These are phyloP conservation scores for Hydractinia echinata DNA, from an alignment of 30 jellyfish, hydroid and myxozoan species.

Conservation along the genomic window DNA sequence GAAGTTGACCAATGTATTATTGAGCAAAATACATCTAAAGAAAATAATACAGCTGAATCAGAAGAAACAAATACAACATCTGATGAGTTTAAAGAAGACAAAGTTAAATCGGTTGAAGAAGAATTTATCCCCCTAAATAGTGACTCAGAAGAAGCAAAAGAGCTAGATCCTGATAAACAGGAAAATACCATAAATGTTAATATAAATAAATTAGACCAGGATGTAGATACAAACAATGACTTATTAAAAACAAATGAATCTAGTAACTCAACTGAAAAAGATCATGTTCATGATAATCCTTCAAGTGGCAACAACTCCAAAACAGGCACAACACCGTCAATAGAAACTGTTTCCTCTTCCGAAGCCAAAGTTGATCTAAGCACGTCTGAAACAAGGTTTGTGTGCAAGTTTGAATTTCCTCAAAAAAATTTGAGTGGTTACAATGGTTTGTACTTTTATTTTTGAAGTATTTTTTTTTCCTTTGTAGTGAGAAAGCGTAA, in stretches of 20 bases:
- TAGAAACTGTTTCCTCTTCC: no score
- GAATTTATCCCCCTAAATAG: background rate
- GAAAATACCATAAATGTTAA: background rate
- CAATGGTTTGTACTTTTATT: no score
- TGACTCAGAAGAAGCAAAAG: background rate
- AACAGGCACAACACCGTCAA: no score
- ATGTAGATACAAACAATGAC: background rate
- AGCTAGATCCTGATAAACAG: background rate
- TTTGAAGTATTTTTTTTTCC: no score
- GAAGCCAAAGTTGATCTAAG: no score
- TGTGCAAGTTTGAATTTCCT: no score
- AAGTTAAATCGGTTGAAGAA: background rate
- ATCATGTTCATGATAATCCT: no score
- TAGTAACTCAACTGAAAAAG: no score
- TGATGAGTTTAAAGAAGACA: background rate
- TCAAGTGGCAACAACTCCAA: no score
- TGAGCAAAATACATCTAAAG: slow-evolving; percentile 3
- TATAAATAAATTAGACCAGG: background rate
- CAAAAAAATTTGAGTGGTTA: no score
- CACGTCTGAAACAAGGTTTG: no score
- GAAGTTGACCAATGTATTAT: slow-evolving; percentile 1
- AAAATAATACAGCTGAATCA: background rate
- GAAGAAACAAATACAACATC: background rate
- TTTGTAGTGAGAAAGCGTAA: no score
- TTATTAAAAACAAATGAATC: background rate